Conservation (phyloP, 1,140 invertebrate species). For the Pogonomyrmex barbatus region DNA sequence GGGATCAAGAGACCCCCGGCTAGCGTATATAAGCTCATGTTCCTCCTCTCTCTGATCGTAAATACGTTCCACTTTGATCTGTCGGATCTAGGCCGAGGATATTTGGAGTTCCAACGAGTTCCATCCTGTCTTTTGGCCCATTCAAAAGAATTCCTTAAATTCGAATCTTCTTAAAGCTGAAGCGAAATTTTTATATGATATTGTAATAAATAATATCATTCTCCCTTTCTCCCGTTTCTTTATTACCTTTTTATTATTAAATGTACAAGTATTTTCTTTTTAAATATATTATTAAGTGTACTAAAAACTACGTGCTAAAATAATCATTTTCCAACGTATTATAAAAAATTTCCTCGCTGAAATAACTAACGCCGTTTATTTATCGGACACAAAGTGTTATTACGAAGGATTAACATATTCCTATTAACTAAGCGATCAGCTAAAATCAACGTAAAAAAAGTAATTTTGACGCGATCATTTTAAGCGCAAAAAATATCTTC, state of each 20-base stretch:
- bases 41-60: conserved; percentile 35
- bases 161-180: neutral
- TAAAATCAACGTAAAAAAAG: neutral
- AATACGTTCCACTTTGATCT: conserved; percentile 58
- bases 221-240: neutral
- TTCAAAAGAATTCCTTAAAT: neutral
- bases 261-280: neutral
- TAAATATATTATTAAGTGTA: neutral
- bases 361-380: neutral
- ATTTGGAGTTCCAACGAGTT: conserved; percentile 19
- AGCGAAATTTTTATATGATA: neutral
- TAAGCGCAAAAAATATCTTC: neutral
- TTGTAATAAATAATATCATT: neutral
- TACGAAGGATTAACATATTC: neutral
- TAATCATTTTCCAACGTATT: neutral
- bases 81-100: conserved; percentile 46
- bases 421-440: neutral
- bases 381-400: neutral
- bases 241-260: neutral
- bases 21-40: conserved; percentile 49
- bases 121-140: neutral
- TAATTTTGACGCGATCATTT: neutral
- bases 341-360: neutral
- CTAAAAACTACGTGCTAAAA: neutral
- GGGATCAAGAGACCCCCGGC: conserved; percentile 40